These are phyloP conservation scores for Rhineura floridana DNA, from an alignment of 2,113 vertebrate species.

Conservation along the genomic window DNA sequence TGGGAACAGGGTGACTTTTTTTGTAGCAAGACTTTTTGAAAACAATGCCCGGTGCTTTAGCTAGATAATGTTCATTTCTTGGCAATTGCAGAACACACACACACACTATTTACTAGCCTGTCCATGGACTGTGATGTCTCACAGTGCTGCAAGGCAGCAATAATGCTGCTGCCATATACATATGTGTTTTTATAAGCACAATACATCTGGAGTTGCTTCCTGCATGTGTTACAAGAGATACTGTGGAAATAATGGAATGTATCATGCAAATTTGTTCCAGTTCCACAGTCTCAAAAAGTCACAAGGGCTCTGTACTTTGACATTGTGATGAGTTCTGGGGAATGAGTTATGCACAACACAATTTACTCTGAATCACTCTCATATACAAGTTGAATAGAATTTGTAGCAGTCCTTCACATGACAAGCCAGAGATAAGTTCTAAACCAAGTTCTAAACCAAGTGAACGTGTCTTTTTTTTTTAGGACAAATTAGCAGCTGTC, in stretches of 20 bases:
- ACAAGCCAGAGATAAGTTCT: slow-evolving; percentile 8
- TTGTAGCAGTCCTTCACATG: not conserved
- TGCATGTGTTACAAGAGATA: slow-evolving; percentile 27
- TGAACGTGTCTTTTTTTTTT: slow-evolving; percentile 20
- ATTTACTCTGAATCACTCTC: slow-evolving; percentile 16
- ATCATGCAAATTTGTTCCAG: slow-evolving; percentile 45
- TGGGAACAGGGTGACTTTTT: slow-evolving; percentile 53
- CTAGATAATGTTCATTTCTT: slow-evolving; percentile 47
- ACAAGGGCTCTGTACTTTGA: slow-evolving; percentile 24
- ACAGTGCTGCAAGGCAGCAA: slow-evolving; percentile 45
- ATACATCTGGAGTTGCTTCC: slow-evolving; percentile 51
- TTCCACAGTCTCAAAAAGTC: slow-evolving; percentile 36
- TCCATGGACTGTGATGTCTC: slow-evolving; percentile 35
- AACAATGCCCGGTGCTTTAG: slow-evolving; percentile 56
- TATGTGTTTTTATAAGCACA: slow-evolving; percentile 31
- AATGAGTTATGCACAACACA: slow-evolving; percentile 1
- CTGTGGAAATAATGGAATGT: slow-evolving; percentile 54
- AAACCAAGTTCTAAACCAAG: too few relatives aligned
- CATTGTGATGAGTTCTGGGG: not conserved
- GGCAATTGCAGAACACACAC: slow-evolving; percentile 49
- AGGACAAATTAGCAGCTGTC: not conserved
- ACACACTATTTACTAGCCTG: slow-evolving; percentile 43
- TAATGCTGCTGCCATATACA: slow-evolving; percentile 10
- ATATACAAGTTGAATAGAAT: not conserved
- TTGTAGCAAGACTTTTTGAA: slow-evolving; percentile 50